Percentiles rank a stretch among this genome's conserved stretches.
These are phyloP conservation scores for Corydoras maculifer DNA, from an alignment of 2,113 vertebrate genomes.

Conservation along the genomic window DNA sequence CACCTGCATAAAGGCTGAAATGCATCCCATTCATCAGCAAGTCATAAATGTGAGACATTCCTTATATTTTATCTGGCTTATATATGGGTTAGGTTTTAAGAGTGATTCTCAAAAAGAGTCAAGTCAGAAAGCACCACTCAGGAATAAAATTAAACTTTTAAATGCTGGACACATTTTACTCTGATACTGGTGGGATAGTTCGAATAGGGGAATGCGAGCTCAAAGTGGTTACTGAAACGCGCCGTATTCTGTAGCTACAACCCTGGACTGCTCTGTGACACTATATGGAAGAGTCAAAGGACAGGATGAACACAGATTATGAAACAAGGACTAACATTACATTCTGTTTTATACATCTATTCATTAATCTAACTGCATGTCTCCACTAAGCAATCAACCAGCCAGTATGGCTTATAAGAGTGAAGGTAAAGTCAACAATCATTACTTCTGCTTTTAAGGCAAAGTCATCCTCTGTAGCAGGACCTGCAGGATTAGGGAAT, in stretches of 20 bases:
- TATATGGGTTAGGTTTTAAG: too few species aligned
- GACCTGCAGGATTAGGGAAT: slow-evolving; percentile 25
- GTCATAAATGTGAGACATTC: too few species aligned
- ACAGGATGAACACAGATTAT: slow-evolving; percentile 21
- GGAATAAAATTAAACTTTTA: too few species aligned
- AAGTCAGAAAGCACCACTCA: too few species aligned
- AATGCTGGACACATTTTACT: too few species aligned
- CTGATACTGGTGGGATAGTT: not conserved
- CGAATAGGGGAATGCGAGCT: not conserved
- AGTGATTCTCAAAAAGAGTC: too few species aligned
- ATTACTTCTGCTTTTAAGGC: slow-evolving; percentile 63
- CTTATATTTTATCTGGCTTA: too few species aligned
- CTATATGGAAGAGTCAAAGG: slow-evolving; percentile 4
- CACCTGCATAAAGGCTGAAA: slow-evolving; percentile 59
- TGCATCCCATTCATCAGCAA: slow-evolving; percentile 26
- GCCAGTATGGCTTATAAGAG: slow-evolving; percentile 63
- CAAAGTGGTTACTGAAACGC: too few species aligned
- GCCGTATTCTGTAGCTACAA: not conserved
- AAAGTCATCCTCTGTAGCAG: slow-evolving; percentile 48
- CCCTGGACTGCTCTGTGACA: slow-evolving; percentile 5
- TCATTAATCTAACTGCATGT: slow-evolving; percentile 36
- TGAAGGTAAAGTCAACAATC: slow-evolving; percentile 46
- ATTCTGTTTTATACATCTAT: slow-evolving; percentile 34
- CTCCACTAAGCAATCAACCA: slow-evolving; percentile 41
- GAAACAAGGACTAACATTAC: slow-evolving; percentile 10